phyloP scores from a whole-genome alignment of 2,888 invertebrate genomes.

The Tanytarsus gracilentus region DNA sequence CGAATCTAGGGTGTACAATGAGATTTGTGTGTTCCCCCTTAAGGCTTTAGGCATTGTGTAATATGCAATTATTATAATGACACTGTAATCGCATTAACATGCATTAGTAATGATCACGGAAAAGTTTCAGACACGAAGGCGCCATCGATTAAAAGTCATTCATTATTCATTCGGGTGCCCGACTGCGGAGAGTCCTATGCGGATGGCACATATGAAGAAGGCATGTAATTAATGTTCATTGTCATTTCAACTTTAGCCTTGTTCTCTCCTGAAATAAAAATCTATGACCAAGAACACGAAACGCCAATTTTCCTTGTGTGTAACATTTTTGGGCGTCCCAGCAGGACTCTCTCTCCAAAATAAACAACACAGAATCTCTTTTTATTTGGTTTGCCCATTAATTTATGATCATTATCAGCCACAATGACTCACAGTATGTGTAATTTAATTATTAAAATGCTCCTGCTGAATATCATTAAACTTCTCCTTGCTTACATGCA shows the following conservation, averaged over 20 bases:
- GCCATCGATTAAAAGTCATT: too few relatives aligned
- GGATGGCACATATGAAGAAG: neutral
- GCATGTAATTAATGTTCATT: conserved; percentile 5
- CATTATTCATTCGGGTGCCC: too few relatives aligned
- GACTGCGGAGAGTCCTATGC: too few relatives aligned
- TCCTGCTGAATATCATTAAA: conserved; percentile 11
- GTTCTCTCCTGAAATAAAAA: too few relatives aligned
- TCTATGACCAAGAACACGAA: too few relatives aligned
- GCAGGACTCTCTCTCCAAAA: neutral
- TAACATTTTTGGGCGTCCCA: neutral
- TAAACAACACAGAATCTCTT: neutral
- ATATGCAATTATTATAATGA: too few relatives aligned
- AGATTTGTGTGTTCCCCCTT: neutral
- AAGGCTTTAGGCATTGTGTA: too few relatives aligned
- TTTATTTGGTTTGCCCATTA: conserved; percentile 11
- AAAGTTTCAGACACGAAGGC: too few relatives aligned
- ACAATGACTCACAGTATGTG: conserved; percentile 18
- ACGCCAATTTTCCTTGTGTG: too few relatives aligned
- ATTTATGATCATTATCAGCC: conserved; percentile 27
- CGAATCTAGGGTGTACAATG: neutral
- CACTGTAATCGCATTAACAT: too few relatives aligned
- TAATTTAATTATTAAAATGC: conserved; percentile 26
- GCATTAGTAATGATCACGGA: too few relatives aligned
- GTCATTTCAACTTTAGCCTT: neutral
- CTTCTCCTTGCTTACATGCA: too few relatives aligned